Evolutionary conservation across 64 coral and sea anemone genomes (phyloP), one percentile per base, ranked within the genome.

Genomic region (Cladopsammia gracilis): DNA sequence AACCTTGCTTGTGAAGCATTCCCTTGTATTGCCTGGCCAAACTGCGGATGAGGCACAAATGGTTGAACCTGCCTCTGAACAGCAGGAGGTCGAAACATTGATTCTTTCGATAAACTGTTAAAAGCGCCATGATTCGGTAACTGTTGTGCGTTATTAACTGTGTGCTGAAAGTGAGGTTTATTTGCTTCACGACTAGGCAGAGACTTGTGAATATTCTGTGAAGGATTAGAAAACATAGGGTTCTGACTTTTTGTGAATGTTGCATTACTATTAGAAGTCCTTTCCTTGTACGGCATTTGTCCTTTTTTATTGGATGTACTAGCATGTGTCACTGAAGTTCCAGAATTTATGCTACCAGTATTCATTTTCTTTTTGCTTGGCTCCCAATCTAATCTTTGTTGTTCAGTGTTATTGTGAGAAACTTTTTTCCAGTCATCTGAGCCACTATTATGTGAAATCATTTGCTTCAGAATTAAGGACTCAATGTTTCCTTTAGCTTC

Each of bases 61-160:
- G 80, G 80, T 48, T 66, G 60, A 84, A 84, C 10, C 20, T 84
- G 80, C 26, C 80, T 62, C n/a, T 84, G 80, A 13, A 84, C 10
- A 25, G n/a, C 61, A 49, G 80, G 80, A 22, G 80, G 60, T 15
- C 53, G 77, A 64, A 34, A 53, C 48, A 66, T 20, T 47, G 73
- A 15, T 62, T 75, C n/a, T n/a, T 64, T 62, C 9, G 53, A n/a
- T n/a, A 48, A 74, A 89, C 5, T 64, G n/a, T 79, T 58, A 2
- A 19, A 58, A 44, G 26, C 54, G 13, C 15, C 52, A 10, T 51
- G 15, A 25, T 13, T 15, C 45, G 54, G 65, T 19, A 65, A 10
- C 50, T 82, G 76, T 1, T 45, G 8, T n/a, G 24, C 0, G 0
- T 48, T 85, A 58, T 79, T 67, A 44, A 16, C 3, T 83, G 16